Percentiles rank a stretch among this genome's conserved stretches.
These are phyloP conservation scores for Diarsia rubi DNA, from an alignment of 2,888 invertebrate genomes.

Conservation along the genomic window DNA sequence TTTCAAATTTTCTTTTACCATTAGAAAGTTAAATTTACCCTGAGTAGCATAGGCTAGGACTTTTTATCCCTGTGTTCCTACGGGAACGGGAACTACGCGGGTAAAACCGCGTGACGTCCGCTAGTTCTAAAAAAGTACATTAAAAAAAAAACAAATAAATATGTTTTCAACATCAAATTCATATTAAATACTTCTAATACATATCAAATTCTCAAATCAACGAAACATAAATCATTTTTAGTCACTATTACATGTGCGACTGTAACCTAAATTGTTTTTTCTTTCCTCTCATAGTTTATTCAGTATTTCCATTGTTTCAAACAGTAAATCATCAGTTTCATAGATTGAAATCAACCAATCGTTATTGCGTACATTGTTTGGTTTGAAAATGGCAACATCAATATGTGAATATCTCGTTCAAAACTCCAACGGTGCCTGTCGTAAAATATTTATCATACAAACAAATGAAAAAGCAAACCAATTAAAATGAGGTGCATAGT, in stretches of 20 bases:
- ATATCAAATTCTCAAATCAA: background rate
- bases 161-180: background rate
- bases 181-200: background rate
- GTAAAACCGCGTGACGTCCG: no score
- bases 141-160: no score
- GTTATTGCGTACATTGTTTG: constrained; percentile 81
- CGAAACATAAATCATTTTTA: background rate
- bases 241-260: background rate
- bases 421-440: constrained; percentile 78
- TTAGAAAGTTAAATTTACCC: no score
- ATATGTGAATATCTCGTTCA: constrained; percentile 87
- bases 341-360: constrained; percentile 83
- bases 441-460: constrained; percentile 83
- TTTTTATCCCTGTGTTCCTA: no score
- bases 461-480: constrained; percentile 79
- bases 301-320: constrained; percentile 61
- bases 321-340: constrained; percentile 75
- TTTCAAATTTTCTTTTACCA: no score
- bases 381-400: constrained; percentile 84
- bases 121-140: no score
- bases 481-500: constrained; percentile 73
- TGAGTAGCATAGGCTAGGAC: no score
- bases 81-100: no score
- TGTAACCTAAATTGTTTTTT: constrained; percentile 19
- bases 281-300: constrained; percentile 53